Evolutionary conservation across 2,888 invertebrate genomes (phyloP).

Genomic region (Agriopis aurantiaria): DNA sequence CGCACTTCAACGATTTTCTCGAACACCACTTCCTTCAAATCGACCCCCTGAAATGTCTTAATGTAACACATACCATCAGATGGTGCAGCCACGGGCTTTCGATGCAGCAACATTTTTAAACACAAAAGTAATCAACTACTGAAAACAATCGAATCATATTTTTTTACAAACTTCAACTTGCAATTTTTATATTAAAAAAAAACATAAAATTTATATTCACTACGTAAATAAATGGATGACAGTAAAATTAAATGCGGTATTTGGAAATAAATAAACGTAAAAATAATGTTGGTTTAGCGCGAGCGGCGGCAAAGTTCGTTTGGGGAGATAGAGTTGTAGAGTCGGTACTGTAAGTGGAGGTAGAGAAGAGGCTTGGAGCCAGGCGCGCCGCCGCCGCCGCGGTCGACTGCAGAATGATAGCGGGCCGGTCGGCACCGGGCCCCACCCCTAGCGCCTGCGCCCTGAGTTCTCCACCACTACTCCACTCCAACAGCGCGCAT

Average conservation of each 20-base stretch:
- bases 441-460: constrained; percentile 84
- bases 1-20: constrained; percentile 55
- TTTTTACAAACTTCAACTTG: constrained; percentile 32
- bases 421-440: constrained; percentile 77
- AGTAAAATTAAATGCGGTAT: constrained; percentile 56
- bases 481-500: constrained; percentile 69
- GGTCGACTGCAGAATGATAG: constrained; percentile 81
- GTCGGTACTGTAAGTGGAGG: constrained; percentile 57
- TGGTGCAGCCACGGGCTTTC: constrained; percentile 36
- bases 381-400: constrained; percentile 78
- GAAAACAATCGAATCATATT: constrained; percentile 61
- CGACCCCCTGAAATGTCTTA: constrained; percentile 43
- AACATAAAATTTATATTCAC: constrained; percentile 65
- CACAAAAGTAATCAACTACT: constrained; percentile 66
- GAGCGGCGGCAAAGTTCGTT: constrained; percentile 76
- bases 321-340: constrained; percentile 49
- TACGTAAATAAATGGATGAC: constrained; percentile 65
- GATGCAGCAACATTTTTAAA: constrained; percentile 58
- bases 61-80: constrained; percentile 39
- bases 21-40: constrained; percentile 38
- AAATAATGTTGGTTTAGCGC: constrained; percentile 64
- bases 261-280: constrained; percentile 68
- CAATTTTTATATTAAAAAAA: constrained; percentile 48
- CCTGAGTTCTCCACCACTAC: constrained; percentile 39
- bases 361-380: constrained; percentile 59